These are phyloP conservation scores for Aphelenchoides besseyi DNA, from an alignment of 1,140 invertebrate genomes.

Conservation along the genomic window DNA sequence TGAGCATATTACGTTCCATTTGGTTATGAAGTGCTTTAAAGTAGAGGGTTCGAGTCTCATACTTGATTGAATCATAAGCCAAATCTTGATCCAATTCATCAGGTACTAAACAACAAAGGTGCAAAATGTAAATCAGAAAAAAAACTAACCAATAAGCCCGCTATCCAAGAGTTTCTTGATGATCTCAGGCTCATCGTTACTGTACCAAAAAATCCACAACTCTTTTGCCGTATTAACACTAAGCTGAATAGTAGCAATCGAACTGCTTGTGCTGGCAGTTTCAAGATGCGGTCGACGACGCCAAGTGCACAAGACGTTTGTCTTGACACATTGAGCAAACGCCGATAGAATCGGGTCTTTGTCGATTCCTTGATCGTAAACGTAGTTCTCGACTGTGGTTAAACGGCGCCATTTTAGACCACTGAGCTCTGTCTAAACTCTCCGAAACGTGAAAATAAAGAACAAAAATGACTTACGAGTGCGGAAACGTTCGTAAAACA, in stretches of 20 bases:
- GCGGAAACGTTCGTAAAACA: conserved; percentile 38
- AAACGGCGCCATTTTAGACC: conserved; percentile 50
- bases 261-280: conserved; percentile 20
- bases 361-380: conserved; percentile 10
- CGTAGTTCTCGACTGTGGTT: conserved; percentile 18
- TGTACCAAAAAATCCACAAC: conserved; percentile 50
- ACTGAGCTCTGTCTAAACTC: conserved; percentile 41
- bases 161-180: conserved; percentile 16
- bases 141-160: conserved; percentile 19
- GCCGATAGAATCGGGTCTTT: conserved; percentile 45
- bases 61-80: conserved; percentile 22
- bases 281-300: conserved; percentile 26
- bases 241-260: conserved; percentile 3
- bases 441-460: not conserved
- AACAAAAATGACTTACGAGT: conserved; percentile 33
- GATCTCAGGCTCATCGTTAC: conserved; percentile 36
- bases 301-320: conserved; percentile 41
- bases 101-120: conserved; percentile 9
- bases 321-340: conserved; percentile 32
- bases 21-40: conserved; percentile 42
- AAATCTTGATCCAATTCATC: conserved; percentile 14
- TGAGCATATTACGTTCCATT: conserved; percentile 37
- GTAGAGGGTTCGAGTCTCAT: conserved; percentile 46
- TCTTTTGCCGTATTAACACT: conserved; percentile 38
- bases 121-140: not conserved